phyloP scores from a whole-genome alignment of 1,140 invertebrate genomes.

The Potamilus streckersoni region DNA sequence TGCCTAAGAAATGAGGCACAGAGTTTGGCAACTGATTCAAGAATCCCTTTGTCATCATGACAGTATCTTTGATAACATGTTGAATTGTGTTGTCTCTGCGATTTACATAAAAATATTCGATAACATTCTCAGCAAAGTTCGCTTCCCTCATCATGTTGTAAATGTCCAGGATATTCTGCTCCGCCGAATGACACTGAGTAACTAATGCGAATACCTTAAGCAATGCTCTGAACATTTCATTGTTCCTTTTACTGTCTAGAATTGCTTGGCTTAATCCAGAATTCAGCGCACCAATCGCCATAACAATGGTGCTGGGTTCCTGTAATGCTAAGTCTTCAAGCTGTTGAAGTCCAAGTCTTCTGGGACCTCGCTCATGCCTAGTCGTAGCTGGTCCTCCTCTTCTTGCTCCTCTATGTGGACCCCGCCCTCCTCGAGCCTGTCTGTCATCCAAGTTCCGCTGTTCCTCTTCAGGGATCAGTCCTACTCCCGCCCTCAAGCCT shows the following conservation, averaged over 20 bases:
- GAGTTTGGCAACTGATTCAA: slow-evolving; percentile 13
- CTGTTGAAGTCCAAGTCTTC: background rate
- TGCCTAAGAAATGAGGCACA: slow-evolving; percentile 17
- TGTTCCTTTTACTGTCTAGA: background rate
- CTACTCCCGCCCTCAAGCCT: no score
- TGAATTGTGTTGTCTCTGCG: slow-evolving; percentile 1
- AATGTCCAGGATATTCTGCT: slow-evolving; percentile 2
- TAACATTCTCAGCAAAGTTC: slow-evolving; percentile 10
- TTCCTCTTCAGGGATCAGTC: background rate
- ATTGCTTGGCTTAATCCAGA: slow-evolving; percentile 11
- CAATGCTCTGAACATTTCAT: slow-evolving; percentile 1
- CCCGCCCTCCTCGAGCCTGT: background rate
- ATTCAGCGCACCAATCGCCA: slow-evolving; percentile 10
- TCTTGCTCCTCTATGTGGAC: no score
- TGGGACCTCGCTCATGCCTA: background rate
- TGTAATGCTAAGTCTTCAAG: background rate
- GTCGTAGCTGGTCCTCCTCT: background rate
- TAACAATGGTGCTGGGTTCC: slow-evolving; percentile 11
- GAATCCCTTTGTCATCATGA: slow-evolving; percentile 9
- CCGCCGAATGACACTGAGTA: slow-evolving; percentile 14
- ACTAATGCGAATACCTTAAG: slow-evolving; percentile 18
- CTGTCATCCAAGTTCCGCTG: background rate
- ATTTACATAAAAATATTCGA: slow-evolving; percentile 1
- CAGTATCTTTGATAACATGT: slow-evolving; percentile 17
- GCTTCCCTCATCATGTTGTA: slow-evolving; percentile 22